Base-by-base conservation (phyloP, 2,113 vertebrate genomes). In the Mixornis gularis region DNA sequence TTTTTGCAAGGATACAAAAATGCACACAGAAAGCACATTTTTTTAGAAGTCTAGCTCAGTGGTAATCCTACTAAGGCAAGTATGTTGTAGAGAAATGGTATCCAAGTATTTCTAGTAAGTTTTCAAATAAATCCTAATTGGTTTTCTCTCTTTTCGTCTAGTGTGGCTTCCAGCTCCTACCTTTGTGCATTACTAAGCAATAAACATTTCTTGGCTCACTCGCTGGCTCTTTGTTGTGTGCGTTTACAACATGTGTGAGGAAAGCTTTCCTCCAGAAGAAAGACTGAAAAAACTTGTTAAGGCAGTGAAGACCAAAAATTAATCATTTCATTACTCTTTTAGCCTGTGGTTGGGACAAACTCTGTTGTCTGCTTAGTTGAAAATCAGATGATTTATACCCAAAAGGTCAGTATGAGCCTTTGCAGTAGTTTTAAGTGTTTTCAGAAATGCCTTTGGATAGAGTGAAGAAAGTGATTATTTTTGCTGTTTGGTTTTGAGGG, bases 161-260 rank as follows among this genome's bases (percentile, higher is more conserved):
- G 52, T 52, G 79, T 74, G 89, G 56, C 77, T 95, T 81, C 69
- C 40, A 84, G 68, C 79, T 84, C 53, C 69, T 60, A 74, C 87
- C 92, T 92, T 72, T 0, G 2, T 86, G 73, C 79, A 68, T 79
- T 95, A 55, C 79, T 55, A 48, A 83, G 90, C 88, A 55, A 73
- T 93, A 80, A 91, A 63, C 65, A 44, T 85, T 73, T 93, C 88
- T 85, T 95, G 90, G 82, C 93, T 77, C 38, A 30, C 85, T 62
- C 30, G 7, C 70, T 62, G 46, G 16, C n/a, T 74, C 64, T 95
- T 81, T 92, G 89, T 85, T 89, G 73, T 65, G 70, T 90, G 49
- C 0, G 0, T 71, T 88, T 74, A 41, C 53, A 79, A 17, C 22
- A 9, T 17, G 38, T 34, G 65, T 87, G 80, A 95, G 58, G 77